These are phyloP conservation scores for Forbesichthys papilliferus DNA, from an alignment of 2,113 vertebrate species.

Conservation along the genomic window DNA sequence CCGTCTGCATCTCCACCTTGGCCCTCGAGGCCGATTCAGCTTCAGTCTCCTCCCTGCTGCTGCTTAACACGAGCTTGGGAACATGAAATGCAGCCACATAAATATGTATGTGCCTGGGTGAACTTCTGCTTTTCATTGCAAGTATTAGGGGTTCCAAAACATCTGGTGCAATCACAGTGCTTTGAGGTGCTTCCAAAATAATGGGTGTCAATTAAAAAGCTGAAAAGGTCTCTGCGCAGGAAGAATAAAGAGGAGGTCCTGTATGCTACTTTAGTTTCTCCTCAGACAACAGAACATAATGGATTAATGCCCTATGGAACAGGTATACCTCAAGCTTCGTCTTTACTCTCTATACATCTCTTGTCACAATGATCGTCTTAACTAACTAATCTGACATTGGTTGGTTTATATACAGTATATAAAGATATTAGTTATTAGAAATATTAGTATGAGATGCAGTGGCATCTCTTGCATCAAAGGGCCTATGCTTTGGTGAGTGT, in stretches of 20 bases:
- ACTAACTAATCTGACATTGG: constrained; percentile 45
- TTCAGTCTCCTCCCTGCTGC: constrained; percentile 82
- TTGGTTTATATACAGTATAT: too few species aligned
- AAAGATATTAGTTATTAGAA: background rate
- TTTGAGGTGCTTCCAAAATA: too few species aligned
- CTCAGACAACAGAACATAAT: background rate
- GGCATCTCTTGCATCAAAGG: constrained; percentile 41
- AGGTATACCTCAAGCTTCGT: background rate
- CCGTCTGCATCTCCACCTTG: constrained; percentile 78
- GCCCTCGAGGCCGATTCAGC: constrained; percentile 75
- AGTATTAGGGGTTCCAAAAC: too few species aligned
- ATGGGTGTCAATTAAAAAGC: too few species aligned
- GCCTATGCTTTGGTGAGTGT: constrained; percentile 57
- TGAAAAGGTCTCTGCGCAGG: too few species aligned
- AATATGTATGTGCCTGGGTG: too few species aligned
- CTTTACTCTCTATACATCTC: constrained; percentile 54
- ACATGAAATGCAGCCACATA: background rate
- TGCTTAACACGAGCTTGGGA: constrained; percentile 50
- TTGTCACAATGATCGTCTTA: constrained; percentile 78
- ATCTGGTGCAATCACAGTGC: too few species aligned
- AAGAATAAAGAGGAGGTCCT: too few species aligned
- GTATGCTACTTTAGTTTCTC: background rate
- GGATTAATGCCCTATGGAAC: too few species aligned
- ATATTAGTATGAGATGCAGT: too few species aligned
- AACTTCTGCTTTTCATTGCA: too few species aligned